Evolutionary conservation across 2,888 invertebrate genomes (phyloP).

Genomic region (Melanostoma scalare): DNA sequence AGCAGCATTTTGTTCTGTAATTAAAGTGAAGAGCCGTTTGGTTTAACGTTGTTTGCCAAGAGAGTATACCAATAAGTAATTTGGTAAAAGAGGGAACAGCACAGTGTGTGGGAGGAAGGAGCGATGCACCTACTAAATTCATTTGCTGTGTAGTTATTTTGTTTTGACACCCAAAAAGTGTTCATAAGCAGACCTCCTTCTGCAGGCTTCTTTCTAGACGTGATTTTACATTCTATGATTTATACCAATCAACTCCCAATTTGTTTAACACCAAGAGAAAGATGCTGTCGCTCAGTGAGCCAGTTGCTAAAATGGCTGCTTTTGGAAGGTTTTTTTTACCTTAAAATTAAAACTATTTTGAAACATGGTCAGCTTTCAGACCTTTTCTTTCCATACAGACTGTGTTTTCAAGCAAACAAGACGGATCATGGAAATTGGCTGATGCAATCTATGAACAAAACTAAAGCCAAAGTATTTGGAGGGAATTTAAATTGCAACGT

Average conservation of each 20-base stretch:
- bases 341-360: too few relatives aligned
- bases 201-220: too few relatives aligned
- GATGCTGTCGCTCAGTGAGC: too few relatives aligned
- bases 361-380: too few relatives aligned
- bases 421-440: not conserved
- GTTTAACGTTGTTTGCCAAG: slow-evolving; percentile 27
- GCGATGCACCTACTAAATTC: not conserved
- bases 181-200: too few relatives aligned
- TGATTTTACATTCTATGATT: too few relatives aligned
- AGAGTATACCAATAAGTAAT: not conserved
- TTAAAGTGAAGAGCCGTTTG: slow-evolving; percentile 75
- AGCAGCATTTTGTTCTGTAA: slow-evolving; percentile 89
- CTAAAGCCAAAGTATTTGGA: not conserved
- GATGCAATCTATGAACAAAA: slow-evolving; percentile 1
- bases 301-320: too few relatives aligned
- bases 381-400: not conserved
- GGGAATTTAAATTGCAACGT: slow-evolving; percentile 39
- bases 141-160: too few relatives aligned
- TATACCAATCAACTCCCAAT: too few relatives aligned
- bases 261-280: too few relatives aligned
- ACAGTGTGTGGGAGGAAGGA: slow-evolving; percentile 13
- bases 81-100: not conserved
- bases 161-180: too few relatives aligned
- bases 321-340: too few relatives aligned
- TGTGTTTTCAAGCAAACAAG: not conserved